A percentile compares a stretch with the other conserved stretches of the same genome.
These are phyloP conservation scores for Drosophila glabriapex DNA, from an alignment of 2,888 invertebrate genomes.

Conservation along the genomic window DNA sequence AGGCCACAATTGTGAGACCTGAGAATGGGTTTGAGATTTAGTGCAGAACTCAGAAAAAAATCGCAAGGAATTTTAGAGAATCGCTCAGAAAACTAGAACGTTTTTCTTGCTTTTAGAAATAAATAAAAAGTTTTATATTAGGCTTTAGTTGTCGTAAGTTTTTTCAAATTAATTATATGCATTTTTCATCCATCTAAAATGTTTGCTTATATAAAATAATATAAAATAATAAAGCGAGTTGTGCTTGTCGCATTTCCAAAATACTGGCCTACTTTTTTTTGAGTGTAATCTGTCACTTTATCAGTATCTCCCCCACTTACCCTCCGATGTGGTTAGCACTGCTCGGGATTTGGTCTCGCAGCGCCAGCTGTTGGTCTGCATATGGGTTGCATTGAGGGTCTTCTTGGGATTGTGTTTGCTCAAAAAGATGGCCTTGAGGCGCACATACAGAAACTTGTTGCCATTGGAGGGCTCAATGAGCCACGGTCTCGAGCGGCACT, in stretches of 20 bases:
- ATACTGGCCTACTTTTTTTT: not conserved
- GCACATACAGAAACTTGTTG: constrained; percentile 91
- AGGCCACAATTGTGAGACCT: constrained; percentile 86
- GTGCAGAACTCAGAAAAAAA: not conserved
- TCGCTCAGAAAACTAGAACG: not conserved
- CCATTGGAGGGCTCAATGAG: constrained; percentile 91
- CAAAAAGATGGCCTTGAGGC: constrained; percentile 89
- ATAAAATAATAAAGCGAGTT: too few species aligned
- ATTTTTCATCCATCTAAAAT: too few species aligned
- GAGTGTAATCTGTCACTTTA: not conserved
- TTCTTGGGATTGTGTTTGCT: constrained; percentile 85
- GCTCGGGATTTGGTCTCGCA: constrained; percentile 93
- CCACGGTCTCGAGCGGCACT: constrained; percentile 93
- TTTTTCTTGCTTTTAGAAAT: not conserved
- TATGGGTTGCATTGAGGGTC: constrained; percentile 87
- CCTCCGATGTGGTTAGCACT: constrained; percentile 90
- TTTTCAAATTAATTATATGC: too few species aligned
- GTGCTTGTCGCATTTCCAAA: too few species aligned
- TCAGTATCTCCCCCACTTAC: constrained; percentile 50
- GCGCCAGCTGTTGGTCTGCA: constrained; percentile 86
- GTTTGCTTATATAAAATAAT: too few species aligned
- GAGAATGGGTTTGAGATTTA: not conserved
- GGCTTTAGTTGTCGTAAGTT: too few species aligned
- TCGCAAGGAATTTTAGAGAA: too few species aligned
- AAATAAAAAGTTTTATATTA: too few species aligned